phyloP scores from a whole-genome alignment of 2,113 vertebrate genomes.

The Apodemus sylvaticus region DNA sequence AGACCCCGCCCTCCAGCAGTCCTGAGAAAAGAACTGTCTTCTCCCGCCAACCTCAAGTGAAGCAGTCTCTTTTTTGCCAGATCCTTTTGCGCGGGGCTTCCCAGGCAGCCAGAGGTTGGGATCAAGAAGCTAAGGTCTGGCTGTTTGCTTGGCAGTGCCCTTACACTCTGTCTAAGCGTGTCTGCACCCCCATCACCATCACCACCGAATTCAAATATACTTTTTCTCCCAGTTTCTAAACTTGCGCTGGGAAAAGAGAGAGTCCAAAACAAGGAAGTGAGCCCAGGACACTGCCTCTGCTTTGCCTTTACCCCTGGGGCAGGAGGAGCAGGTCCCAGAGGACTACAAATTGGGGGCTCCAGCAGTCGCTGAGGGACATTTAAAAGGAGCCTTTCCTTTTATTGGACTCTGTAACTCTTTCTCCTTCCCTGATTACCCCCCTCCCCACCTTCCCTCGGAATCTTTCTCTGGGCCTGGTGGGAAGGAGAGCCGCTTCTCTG shows the following conservation, averaged over 20 bases:
- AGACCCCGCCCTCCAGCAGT: neutral
- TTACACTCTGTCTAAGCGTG: neutral
- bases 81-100: neutral
- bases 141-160: neutral
- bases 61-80: neutral
- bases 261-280: neutral
- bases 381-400: neutral
- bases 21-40: neutral
- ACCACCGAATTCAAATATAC: slow-evolving; percentile 37
- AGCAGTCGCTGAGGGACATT: neutral
- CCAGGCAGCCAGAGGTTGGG: neutral
- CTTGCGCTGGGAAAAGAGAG: neutral
- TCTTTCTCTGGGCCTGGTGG: neutral
- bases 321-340: neutral
- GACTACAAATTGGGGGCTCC: neutral
- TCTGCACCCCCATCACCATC: neutral
- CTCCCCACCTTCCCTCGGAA: neutral
- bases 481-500: neutral
- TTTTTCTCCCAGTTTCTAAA: neutral
- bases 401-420: neutral
- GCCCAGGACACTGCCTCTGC: neutral
- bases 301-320: neutral
- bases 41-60: neutral
- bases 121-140: neutral
- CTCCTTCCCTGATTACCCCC: neutral